A percentile compares a stretch with the other conserved stretches of the same genome.
These are phyloP conservation scores for Drosophila pandora DNA, from an alignment of 1,140 invertebrate genomes.

Conservation along the genomic window DNA sequence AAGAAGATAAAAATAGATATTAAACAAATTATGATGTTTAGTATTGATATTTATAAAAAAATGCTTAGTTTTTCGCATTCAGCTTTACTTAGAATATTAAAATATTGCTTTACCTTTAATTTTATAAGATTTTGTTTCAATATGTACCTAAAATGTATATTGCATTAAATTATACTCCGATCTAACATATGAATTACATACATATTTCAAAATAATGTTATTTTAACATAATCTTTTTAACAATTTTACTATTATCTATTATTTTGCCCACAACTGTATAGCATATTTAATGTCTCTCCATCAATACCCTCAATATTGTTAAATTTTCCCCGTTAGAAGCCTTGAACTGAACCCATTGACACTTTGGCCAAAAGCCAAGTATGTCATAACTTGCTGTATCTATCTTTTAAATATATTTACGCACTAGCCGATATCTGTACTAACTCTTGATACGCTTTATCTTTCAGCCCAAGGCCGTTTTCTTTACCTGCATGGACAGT, in stretches of 20 bases:
- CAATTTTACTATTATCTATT: not conserved
- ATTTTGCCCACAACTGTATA: not conserved
- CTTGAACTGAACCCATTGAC: slow-evolving; percentile 45
- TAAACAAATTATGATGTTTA: no score
- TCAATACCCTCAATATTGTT: slow-evolving; percentile 16
- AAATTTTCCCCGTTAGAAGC: slow-evolving; percentile 31
- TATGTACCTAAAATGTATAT: not conserved
- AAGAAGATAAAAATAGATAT: not conserved
- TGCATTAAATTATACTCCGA: not conserved
- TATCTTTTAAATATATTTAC: slow-evolving; percentile 34
- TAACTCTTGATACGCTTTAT: slow-evolving; percentile 53
- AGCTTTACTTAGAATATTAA: not conserved
- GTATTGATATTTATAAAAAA: no score
- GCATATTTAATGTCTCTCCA: not conserved
- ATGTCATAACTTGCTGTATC: slow-evolving; percentile 24
- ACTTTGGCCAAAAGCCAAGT: slow-evolving; percentile 57
- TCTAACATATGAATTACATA: no score
- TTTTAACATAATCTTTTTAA: not conserved
- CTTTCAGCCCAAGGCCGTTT: slow-evolving; percentile 95
- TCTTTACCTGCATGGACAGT: slow-evolving; percentile 99
- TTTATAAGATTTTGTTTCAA: not conserved
- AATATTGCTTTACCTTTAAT: not conserved
- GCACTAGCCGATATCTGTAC: slow-evolving; percentile 38
- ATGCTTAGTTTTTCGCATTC: no score
- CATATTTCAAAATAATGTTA: no score